Conservation (phyloP, 2,888 invertebrate species). For the Pollenia angustigena region DNA sequence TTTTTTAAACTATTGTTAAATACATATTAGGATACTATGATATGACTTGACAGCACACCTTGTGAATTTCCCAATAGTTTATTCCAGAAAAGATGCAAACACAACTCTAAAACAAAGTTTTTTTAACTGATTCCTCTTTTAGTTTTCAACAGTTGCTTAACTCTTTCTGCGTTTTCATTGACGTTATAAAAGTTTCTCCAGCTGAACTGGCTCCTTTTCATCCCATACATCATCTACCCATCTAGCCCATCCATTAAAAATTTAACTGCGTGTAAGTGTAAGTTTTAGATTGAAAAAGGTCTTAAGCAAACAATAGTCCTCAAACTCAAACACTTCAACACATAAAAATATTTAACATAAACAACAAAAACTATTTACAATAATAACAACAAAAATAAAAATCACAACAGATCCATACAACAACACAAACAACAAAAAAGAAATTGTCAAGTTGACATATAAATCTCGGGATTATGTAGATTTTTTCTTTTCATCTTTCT, state of each 20-base stretch:
- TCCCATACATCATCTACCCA: conserved; percentile 18
- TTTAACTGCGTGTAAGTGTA: conserved; percentile 47
- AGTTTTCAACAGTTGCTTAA: not conserved
- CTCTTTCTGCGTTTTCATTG: not conserved
- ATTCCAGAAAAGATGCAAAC: too few species aligned
- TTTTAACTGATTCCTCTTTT: too few species aligned
- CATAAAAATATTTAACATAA: conserved; percentile 37
- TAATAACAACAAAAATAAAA: conserved; percentile 9
- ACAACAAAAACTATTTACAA: conserved; percentile 34
- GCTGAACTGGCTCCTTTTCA: conserved; percentile 4
- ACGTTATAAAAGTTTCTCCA: not conserved
- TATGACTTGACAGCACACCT: too few species aligned
- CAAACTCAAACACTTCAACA: conserved; percentile 32
- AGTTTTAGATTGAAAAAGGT: conserved; percentile 61
- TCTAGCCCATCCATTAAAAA: conserved; percentile 22
- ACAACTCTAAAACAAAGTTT: too few species aligned
- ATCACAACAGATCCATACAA: conserved; percentile 38
- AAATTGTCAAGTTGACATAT: conserved; percentile 83
- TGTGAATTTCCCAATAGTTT: too few species aligned
- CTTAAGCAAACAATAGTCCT: conserved; percentile 56
- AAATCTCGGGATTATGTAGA: conserved; percentile 80
- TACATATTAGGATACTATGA: too few species aligned
- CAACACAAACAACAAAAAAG: conserved; percentile 74
- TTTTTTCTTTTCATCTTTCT: conserved; percentile 69
- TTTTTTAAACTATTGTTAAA: too few species aligned